phyloP scores from a whole-genome alignment of 2,113 vertebrate species.

The Chionodraco myersi region DNA sequence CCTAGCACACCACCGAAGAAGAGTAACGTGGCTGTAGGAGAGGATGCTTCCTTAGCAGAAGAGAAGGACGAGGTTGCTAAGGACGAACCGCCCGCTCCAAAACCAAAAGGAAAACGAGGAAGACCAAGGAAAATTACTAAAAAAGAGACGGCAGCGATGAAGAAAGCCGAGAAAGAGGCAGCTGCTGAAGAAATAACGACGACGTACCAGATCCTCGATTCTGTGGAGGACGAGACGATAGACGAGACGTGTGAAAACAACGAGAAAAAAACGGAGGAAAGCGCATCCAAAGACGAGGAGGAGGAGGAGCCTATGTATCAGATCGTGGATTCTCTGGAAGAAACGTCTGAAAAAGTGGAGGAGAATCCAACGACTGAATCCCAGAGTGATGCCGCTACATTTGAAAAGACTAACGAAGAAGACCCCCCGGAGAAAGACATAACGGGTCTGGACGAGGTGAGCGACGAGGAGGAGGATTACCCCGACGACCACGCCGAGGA shows the following conservation, averaged over 20 bases:
- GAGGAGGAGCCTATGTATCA: conserved; percentile 40
- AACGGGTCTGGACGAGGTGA: conserved; percentile 89
- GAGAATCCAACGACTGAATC: not conserved
- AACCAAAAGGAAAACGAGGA: conserved; percentile 29
- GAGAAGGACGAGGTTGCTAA: conserved; percentile 20
- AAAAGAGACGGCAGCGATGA: not conserved
- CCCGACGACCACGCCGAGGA: conserved; percentile 87
- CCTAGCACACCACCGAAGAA: not conserved
- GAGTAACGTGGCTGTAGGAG: not conserved
- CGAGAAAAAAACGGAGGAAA: not conserved
- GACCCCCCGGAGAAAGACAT: conserved; percentile 24
- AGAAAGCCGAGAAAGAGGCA: not conserved
- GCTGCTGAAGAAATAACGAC: conserved; percentile 35
- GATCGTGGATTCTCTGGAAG: conserved; percentile 59
- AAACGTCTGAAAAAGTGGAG: not conserved
- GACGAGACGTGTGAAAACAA: not conserved
- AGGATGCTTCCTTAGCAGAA: not conserved
- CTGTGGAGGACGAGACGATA: conserved; percentile 51
- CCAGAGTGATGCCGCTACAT: accelerated
- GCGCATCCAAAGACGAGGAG: not conserved
- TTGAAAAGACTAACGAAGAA: not conserved
- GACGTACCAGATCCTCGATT: conserved; percentile 63
- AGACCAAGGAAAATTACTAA: conserved; percentile 46
- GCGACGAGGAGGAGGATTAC: conserved; percentile 87
- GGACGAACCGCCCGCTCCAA: not conserved